Percentiles rank a stretch among this genome's conserved stretches.
Evolutionary conservation across 2,888 invertebrate genomes (phyloP).

Genomic region (Melipona beecheii): DNA sequence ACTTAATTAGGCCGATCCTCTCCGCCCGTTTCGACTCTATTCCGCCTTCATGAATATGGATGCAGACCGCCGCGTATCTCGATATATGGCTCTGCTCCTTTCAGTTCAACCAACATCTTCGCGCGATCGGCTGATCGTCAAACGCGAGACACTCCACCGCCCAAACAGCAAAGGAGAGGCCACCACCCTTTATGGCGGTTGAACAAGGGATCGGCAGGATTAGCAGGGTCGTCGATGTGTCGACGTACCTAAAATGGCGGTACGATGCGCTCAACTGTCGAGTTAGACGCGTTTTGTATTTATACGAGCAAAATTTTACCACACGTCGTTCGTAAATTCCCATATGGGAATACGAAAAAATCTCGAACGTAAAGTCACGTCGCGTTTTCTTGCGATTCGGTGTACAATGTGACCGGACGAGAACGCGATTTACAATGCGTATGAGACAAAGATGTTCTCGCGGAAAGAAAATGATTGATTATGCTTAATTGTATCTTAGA

Average conservation of each 20-base stretch:
- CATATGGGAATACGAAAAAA: not conserved
- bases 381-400: not conserved
- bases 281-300: not conserved
- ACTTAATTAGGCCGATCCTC: slow-evolving; percentile 82
- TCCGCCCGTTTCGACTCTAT: slow-evolving; percentile 78
- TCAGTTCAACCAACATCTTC: slow-evolving; percentile 55
- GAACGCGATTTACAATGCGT: not conserved
- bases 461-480: not conserved
- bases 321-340: not conserved
- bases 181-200: not conserved
- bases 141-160: slow-evolving; percentile 22
- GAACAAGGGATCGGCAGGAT: not conserved
- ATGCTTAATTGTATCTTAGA: not conserved
- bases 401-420: not conserved
- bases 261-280: not conserved
- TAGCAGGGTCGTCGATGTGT: not conserved
- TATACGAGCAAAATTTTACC: not conserved
- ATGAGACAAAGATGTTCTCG: not conserved
- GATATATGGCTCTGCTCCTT: slow-evolving; percentile 58
- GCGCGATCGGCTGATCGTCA: slow-evolving; percentile 53
- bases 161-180: slow-evolving; percentile 8
- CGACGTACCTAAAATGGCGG: not conserved
- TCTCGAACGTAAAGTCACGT: not conserved
- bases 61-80: slow-evolving; percentile 57
- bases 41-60: slow-evolving; percentile 81